Evolutionary conservation across 2,113 vertebrate species (phyloP).

Genomic region (Sceloporus undulatus): DNA sequence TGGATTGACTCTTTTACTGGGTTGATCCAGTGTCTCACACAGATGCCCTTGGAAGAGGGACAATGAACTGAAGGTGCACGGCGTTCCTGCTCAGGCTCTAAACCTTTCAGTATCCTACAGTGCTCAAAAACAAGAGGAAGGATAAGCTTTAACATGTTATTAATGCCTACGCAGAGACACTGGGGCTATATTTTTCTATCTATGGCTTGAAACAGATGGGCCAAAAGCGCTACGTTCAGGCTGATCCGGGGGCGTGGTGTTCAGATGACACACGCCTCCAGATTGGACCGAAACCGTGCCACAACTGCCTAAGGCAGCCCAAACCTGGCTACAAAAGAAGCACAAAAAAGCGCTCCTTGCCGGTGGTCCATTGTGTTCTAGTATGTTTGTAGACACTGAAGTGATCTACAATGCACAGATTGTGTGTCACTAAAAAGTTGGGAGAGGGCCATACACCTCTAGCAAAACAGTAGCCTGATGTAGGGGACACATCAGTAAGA

Average conservation of each 20-base stretch:
- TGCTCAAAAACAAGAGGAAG: constrained; percentile 2
- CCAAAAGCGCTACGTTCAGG: no score
- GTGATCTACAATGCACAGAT: background rate
- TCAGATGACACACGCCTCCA: no score
- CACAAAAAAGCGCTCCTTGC: no score
- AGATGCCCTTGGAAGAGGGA: constrained; percentile 16
- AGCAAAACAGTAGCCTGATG: background rate
- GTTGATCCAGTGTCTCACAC: constrained; percentile 77
- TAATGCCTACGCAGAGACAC: background rate
- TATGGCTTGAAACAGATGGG: background rate
- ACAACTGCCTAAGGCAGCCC: no score
- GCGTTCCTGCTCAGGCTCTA: constrained; percentile 23
- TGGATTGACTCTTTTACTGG: constrained; percentile 80
- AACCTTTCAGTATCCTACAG: constrained; percentile 59
- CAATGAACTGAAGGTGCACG: constrained; percentile 5
- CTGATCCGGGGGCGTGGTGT: no score
- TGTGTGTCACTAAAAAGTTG: background rate
- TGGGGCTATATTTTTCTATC: background rate
- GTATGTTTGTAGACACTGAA: background rate
- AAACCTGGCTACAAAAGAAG: no score
- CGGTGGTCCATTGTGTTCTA: no score
- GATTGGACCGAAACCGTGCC: no score
- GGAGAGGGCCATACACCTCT: background rate
- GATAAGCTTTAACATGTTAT: background rate
- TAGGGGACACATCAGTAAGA: background rate